Percentiles rank a stretch among this genome's conserved stretches.
Conservation (phyloP, 2,888 invertebrate species). For the Lumbricus terrestris region DNA sequence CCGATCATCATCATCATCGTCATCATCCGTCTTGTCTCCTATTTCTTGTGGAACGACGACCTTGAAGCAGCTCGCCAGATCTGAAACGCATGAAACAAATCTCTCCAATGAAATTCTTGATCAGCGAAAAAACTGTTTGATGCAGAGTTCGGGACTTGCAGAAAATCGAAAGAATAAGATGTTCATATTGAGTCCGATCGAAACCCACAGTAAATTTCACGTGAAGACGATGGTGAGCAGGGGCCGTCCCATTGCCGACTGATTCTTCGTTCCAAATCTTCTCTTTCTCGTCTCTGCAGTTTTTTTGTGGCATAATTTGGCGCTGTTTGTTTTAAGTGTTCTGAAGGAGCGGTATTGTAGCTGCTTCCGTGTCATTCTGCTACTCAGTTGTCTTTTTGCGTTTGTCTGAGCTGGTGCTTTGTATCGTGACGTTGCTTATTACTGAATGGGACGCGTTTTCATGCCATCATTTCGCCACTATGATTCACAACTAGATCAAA, state of each 20-base stretch:
- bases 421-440: not conserved
- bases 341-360: not conserved
- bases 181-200: not conserved
- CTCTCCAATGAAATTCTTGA: not conserved
- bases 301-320: not conserved
- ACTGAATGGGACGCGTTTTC: not conserved
- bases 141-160: not conserved
- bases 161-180: not conserved
- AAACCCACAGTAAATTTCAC: not conserved
- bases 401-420: not conserved
- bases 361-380: not conserved
- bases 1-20: not conserved
- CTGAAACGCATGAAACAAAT: not conserved
- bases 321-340: not conserved
- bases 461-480: not conserved
- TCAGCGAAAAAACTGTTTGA: not conserved
- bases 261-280: not conserved
- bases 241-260: not conserved
- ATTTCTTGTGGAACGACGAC: not conserved
- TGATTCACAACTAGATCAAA: not conserved
- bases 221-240: not conserved
- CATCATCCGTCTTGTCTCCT: not conserved
- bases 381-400: not conserved
- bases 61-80: conserved; percentile 4
- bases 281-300: not conserved